Evolutionary conservation across 2,797 vertebrate species (phyloP).

Genomic region (Petrocephalus schoutedeni): DNA sequence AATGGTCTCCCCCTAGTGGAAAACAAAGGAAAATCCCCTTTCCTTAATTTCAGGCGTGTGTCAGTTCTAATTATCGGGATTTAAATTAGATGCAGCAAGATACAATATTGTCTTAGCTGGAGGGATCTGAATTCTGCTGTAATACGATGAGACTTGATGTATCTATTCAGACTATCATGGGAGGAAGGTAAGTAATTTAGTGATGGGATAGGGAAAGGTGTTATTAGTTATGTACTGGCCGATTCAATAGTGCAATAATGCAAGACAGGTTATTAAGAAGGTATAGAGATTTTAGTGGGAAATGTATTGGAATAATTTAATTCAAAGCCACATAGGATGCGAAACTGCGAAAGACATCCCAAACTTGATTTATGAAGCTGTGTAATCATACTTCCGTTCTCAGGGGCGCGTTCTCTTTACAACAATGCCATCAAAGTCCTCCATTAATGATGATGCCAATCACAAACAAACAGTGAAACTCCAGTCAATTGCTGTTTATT

Average conservation of each 20-base stretch:
- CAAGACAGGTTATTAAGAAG: neutral
- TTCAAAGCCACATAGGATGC: neutral
- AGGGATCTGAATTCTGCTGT: neutral
- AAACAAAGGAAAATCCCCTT: neutral
- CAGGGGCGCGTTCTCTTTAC: neutral
- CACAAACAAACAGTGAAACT: neutral
- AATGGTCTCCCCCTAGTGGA: neutral
- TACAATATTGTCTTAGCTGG: neutral
- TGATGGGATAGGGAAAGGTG: neutral
- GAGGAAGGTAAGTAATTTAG: neutral
- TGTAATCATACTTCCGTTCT: neutral
- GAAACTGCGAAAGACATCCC: neutral
- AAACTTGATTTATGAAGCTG: neutral
- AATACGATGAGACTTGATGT: neutral
- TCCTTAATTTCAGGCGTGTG: neutral
- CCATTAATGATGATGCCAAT: neutral
- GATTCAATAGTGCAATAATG: neutral
- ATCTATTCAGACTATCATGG: neutral
- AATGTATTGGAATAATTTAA: neutral
- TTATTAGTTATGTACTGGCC: neutral
- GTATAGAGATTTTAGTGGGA: neutral
- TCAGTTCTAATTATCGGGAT: neutral
- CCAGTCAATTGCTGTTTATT: neutral
- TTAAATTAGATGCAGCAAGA: neutral
- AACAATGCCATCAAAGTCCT: neutral